Percentiles rank a stretch among this genome's conserved stretches.
phyloP scores from a whole-genome alignment of 1,140 invertebrate species.

The Platyscapa corneri region DNA sequence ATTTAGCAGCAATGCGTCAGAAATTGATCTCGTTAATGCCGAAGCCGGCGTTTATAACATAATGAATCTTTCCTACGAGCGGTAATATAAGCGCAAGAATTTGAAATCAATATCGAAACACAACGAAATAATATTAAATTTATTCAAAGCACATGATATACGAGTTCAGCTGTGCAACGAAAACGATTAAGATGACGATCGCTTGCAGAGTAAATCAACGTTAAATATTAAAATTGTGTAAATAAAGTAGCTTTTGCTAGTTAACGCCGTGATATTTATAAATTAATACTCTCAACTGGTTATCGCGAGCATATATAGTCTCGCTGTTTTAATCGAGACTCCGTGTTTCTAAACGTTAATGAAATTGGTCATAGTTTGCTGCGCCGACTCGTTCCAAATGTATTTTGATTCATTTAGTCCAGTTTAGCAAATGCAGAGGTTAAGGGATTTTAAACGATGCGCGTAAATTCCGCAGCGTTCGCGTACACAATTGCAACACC shows the following conservation, averaged over 20 bases:
- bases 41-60: neutral
- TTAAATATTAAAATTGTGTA: neutral
- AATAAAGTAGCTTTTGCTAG: neutral
- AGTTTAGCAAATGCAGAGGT: no score
- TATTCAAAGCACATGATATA: neutral
- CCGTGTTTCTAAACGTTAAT: no score
- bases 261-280: no score
- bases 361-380: no score
- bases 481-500: no score
- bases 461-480: neutral
- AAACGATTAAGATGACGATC: neutral
- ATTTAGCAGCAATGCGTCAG: no score
- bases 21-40: neutral
- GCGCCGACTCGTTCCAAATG: no score
- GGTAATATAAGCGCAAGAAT: no score
- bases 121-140: neutral
- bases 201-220: neutral
- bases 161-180: neutral
- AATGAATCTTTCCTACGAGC: no score
- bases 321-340: no score
- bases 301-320: neutral
- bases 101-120: neutral
- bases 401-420: no score
- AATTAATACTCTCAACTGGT: neutral
- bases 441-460: neutral